Percentiles rank a stretch among this genome's conserved stretches.
phyloP scores from a whole-genome alignment of 2,113 vertebrate genomes.

The Eudyptes chrysolophus region DNA sequence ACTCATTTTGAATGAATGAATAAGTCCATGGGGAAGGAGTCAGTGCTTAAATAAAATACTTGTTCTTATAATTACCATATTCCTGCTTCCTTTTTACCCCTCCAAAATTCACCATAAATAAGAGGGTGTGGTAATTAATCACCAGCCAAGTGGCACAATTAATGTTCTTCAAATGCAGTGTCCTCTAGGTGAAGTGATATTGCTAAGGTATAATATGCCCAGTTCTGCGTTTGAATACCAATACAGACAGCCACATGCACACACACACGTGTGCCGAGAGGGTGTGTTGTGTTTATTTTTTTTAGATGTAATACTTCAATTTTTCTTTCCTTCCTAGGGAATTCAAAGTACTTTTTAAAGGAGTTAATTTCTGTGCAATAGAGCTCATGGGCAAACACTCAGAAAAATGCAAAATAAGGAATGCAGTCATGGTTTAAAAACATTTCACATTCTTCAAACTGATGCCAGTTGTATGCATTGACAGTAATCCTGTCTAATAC shows the following conservation, averaged over 20 bases:
- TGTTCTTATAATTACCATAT: neutral
- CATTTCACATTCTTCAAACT: neutral
- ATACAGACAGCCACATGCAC: neutral
- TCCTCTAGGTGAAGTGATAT: neutral
- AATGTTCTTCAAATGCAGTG: neutral
- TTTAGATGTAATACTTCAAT: neutral
- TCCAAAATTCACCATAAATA: neutral
- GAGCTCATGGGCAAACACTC: neutral
- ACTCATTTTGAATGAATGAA: neutral
- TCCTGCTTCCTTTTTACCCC: neutral
- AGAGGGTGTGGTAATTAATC: neutral
- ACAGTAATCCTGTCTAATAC: constrained; percentile 44
- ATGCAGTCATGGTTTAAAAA: neutral
- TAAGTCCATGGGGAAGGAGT: neutral
- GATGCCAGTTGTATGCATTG: neutral
- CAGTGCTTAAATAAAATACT: neutral
- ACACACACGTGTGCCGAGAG: neutral
- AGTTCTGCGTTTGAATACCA: neutral
- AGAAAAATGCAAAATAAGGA: constrained; percentile 7
- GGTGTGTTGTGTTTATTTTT: neutral
- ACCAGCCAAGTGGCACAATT: neutral
- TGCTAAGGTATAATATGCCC: neutral
- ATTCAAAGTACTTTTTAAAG: neutral
- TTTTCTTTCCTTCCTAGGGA: neutral
- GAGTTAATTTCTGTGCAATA: neutral